Percentiles rank a stretch among this genome's conserved stretches.
phyloP scores from a whole-genome alignment of 2,113 vertebrate genomes.

The Centropus unirufus region DNA sequence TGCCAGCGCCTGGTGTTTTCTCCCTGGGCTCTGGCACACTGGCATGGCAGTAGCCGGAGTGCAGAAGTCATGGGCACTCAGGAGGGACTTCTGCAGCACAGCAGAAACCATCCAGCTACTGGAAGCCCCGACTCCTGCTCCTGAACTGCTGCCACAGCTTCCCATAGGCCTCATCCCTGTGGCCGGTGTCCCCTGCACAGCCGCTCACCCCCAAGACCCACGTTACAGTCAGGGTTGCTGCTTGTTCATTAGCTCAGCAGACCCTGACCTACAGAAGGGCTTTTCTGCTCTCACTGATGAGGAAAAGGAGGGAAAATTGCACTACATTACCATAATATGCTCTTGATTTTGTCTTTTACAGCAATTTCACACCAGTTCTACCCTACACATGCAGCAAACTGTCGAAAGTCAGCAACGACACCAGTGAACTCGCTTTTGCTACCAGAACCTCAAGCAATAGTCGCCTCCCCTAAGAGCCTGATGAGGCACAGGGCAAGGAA shows the following conservation, averaged over 20 bases:
- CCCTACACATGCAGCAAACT: not conserved
- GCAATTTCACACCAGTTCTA: not conserved
- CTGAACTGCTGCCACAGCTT: not conserved
- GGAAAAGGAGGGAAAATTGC: not conserved
- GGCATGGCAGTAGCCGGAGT: not conserved
- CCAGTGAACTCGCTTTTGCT: not conserved
- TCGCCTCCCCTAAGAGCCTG: accelerated
- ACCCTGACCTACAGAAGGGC: not conserved
- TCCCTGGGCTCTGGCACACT: not conserved
- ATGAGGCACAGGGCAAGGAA: accelerated
- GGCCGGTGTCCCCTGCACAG: not conserved
- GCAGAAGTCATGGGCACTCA: not conserved
- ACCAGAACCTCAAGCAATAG: not conserved
- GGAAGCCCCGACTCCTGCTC: accelerated
- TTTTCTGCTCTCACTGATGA: not conserved
- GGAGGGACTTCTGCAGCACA: not conserved
- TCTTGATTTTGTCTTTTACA: not conserved
- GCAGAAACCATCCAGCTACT: too few species aligned
- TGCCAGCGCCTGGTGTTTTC: too few species aligned
- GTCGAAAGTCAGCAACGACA: not conserved
- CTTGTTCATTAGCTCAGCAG: not conserved
- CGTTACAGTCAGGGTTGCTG: not conserved
- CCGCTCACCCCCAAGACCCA: not conserved
- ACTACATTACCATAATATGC: not conserved
- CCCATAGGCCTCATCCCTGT: not conserved